Evolutionary conservation across 2,888 invertebrate species (phyloP).

Genomic region (Pogonocherus hispidulus): DNA sequence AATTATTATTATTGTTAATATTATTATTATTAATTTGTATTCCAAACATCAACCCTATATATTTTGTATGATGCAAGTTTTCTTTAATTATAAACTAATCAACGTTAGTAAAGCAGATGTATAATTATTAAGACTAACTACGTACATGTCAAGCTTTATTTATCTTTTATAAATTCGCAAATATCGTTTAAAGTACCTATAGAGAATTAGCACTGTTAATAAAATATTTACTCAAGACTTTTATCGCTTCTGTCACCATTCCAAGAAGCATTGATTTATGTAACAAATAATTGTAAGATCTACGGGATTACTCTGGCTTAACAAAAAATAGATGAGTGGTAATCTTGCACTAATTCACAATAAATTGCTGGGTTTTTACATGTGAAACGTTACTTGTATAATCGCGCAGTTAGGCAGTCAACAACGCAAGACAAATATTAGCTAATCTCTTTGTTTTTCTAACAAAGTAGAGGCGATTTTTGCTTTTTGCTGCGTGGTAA

Average conservation of each 20-base stretch:
- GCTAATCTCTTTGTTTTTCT: constrained; percentile 22
- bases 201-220: not conserved
- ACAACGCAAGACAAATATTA: constrained; percentile 22
- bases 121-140: too few species aligned
- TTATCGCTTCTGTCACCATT: not conserved
- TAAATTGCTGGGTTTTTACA: constrained; percentile 22
- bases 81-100: too few species aligned
- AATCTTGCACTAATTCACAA: constrained; percentile 20
- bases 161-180: too few species aligned
- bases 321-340: constrained; percentile 21
- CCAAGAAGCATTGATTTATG: constrained; percentile 1
- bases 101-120: too few species aligned
- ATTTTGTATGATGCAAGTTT: too few species aligned
- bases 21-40: too few species aligned
- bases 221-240: constrained; percentile 6
- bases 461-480: constrained; percentile 8
- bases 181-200: not conserved
- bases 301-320: constrained; percentile 6
- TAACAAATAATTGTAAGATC: constrained; percentile 22
- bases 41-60: too few species aligned
- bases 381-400: constrained; percentile 18
- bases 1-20: too few species aligned
- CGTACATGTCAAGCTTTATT: too few species aligned
- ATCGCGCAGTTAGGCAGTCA: constrained; percentile 16
- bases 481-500: constrained; percentile 6